Evolutionary conservation across 2,888 invertebrate species (phyloP).

Genomic region (Galerucella pusilla): DNA sequence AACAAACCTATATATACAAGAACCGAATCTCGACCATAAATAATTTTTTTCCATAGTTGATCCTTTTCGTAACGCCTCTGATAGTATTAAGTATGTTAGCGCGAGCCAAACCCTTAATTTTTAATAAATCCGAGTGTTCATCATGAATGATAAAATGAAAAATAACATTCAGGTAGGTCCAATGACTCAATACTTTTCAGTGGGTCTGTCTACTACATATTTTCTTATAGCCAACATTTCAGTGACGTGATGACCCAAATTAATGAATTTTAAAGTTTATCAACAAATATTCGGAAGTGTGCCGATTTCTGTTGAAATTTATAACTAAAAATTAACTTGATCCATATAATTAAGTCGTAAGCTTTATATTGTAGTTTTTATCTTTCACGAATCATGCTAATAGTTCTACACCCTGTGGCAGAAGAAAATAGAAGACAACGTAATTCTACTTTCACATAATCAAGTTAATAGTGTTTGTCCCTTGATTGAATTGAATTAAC

Average conservation of each 20-base stretch:
- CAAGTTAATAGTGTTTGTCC: too few relatives aligned
- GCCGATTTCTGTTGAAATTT: neutral
- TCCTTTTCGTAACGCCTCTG: neutral
- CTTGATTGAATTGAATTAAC: too few relatives aligned
- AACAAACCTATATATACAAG: too few relatives aligned
- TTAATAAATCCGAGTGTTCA: constrained; percentile 49
- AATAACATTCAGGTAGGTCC: constrained; percentile 48
- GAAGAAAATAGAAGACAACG: too few relatives aligned
- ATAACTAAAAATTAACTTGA: too few relatives aligned
- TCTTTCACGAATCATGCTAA: too few relatives aligned
- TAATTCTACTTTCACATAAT: too few relatives aligned
- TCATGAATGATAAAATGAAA: constrained; percentile 50
- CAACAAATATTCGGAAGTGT: neutral
- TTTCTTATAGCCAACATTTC: constrained; percentile 26
- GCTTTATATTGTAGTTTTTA: too few relatives aligned
- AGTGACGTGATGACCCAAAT: constrained; percentile 18
- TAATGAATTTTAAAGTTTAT: neutral
- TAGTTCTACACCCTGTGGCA: too few relatives aligned
- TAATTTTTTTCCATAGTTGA: neutral
- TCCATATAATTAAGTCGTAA: too few relatives aligned
- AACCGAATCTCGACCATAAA: too few relatives aligned
- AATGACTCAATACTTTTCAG: constrained; percentile 47
- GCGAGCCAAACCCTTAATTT: constrained; percentile 53
- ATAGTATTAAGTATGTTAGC: constrained; percentile 34
- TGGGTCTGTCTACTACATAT: constrained; percentile 41